A percentile compares a stretch with the other conserved stretches of the same genome.
Evolutionary conservation across 1,140 invertebrate species (phyloP).

Genomic region (Platyscapa corneri): DNA sequence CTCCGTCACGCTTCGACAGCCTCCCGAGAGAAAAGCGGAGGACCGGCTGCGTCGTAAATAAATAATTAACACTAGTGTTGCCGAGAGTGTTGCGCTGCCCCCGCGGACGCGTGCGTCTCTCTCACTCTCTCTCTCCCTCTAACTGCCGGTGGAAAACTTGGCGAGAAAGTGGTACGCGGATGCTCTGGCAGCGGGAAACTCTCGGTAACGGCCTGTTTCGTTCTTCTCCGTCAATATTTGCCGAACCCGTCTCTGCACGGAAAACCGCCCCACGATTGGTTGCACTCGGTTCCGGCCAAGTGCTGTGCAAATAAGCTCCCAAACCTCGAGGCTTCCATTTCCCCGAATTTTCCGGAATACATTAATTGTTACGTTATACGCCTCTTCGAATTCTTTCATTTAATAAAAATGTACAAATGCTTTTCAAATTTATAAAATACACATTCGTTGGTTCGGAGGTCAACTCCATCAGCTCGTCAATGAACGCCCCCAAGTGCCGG

Average conservation of each 20-base stretch:
- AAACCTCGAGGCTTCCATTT: too few relatives aligned
- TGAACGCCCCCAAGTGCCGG: too few relatives aligned
- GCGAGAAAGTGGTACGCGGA: not conserved
- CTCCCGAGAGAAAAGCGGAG: too few relatives aligned
- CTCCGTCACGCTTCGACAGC: constrained; percentile 34
- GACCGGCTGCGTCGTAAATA: not conserved
- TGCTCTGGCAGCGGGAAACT: too few relatives aligned
- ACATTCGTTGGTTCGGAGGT: too few relatives aligned
- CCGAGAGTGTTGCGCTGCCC: not conserved
- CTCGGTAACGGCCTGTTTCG: too few relatives aligned
- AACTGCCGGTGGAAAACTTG: too few relatives aligned
- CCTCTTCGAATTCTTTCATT: too few relatives aligned
- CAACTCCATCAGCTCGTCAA: too few relatives aligned
- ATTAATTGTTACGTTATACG: not conserved
- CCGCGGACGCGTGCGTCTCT: not conserved
- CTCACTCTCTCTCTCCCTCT: not conserved
- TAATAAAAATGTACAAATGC: too few relatives aligned
- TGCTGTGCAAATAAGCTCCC: constrained; percentile 21
- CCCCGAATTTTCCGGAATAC: not conserved
- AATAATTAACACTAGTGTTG: constrained; percentile 46
- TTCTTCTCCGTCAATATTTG: constrained; percentile 45
- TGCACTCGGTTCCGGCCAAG: not conserved
- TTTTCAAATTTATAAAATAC: too few relatives aligned
- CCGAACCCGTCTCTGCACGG: not conserved
- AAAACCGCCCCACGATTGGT: not conserved